Base-by-base conservation (phyloP, 2,797 vertebrate species). In the Megalops cyprinoides region DNA sequence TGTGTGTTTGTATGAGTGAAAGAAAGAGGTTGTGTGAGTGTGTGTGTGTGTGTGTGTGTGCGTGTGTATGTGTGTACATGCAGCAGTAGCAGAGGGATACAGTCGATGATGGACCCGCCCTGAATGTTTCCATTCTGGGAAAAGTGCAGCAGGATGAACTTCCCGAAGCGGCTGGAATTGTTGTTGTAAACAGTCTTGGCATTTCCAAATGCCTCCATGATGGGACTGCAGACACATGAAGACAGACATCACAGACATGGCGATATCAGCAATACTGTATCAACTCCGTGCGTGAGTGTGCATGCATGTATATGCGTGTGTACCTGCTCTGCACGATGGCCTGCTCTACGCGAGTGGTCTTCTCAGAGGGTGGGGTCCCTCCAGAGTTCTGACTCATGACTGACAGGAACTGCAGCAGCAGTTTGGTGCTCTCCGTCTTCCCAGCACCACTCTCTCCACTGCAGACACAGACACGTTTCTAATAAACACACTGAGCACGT, bases 281-380 rank as follows among this genome's bases (percentile, higher is more conserved):
- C n/a, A 15, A n/a, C 6, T 18, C 20, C 15, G 3, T 80, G 39
- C 69, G 62, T 83, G 75, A 75, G 55, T 78, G 67, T 77, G 60
- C 77, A 44, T 31, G 25, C 20, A 1, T 56, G 53, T 7, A 56
- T 12, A 18, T 10, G 2, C 1, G 1, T 20, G 1, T 28, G 0
- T 90, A 97, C 96, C 96, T 97, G 97, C 97, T 98, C 91, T 97
- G 96, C 49, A 98, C 94, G 49, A 97, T 98, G 88, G 96, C 96
- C 89, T 97, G 93, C 86, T 98, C 97, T 89, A 97, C 97, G 0
- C 80, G 91, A 0, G 95, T 96, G 86, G 88, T 95, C 83, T 92
- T 96, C 91, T 96, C 95, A 0, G 91, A 90, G 0, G 82, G 88
- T 7, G 94, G 88, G 0, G 90, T 93, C 60, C 94, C 96, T 0